These are phyloP conservation scores for Eleutherodactylus coqui DNA, from an alignment of 2,797 vertebrate species.

Conservation along the genomic window DNA sequence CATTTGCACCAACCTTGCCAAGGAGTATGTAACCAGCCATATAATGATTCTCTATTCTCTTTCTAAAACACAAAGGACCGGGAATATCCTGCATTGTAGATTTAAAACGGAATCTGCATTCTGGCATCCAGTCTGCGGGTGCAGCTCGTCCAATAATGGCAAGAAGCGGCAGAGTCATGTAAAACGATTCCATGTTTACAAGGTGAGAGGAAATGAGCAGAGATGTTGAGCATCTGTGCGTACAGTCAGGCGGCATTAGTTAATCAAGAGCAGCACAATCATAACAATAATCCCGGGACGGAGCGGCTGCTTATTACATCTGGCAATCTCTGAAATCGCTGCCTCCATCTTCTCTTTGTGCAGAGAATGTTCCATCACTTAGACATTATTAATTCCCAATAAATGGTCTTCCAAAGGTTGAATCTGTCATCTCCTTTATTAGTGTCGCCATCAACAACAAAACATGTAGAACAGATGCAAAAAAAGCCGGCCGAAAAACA, in stretches of 20 bases:
- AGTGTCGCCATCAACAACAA: conserved; percentile 36
- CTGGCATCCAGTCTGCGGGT: background rate
- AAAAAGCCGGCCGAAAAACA: conserved; percentile 35
- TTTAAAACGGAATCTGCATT: background rate
- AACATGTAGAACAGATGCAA: conserved; percentile 52
- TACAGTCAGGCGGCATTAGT: background rate
- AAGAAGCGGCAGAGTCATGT: background rate
- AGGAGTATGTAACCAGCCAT: background rate
- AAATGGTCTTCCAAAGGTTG: conserved; percentile 46
- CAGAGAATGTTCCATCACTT: conserved; percentile 8
- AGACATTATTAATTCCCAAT: conserved; percentile 43
- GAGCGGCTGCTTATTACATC: background rate
- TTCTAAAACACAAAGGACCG: background rate
- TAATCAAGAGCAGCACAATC: conserved; percentile 26
- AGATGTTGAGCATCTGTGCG: conserved; percentile 6
- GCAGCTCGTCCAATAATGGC: background rate
- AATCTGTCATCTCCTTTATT: conserved; percentile 34
- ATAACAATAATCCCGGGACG: background rate
- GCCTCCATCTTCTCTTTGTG: conserved; percentile 25
- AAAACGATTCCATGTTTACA: conserved; percentile 18
- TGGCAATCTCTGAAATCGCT: conserved; percentile 3
- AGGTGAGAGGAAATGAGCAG: conserved; percentile 9
- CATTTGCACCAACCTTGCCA: too few species aligned
- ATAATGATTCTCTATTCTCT: background rate
- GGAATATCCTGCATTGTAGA: background rate